Evolutionary conservation across 2,888 invertebrate genomes (phyloP), one percentile per base, ranked within the genome.

Genomic region (Pterostichus niger): DNA sequence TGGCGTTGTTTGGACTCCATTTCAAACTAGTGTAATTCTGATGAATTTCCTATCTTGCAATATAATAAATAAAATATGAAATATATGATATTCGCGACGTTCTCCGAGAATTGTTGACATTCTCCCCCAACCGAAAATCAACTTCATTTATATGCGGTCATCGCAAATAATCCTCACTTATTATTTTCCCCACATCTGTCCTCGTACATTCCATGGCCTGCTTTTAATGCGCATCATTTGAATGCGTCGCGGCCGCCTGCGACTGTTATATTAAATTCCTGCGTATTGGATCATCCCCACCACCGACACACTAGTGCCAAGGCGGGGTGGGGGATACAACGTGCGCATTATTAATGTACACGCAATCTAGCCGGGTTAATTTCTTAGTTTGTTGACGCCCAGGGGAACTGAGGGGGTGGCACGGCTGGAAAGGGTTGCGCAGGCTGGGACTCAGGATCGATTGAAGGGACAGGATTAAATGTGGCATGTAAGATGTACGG

Each of bases 211-310:
- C 40, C 40, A 40, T 40, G 40, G 15, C 17, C 11, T 7, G 35
- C 31, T 11, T 75, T 75, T 75, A 75, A 75, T 75, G 75, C 52
- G 52, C 35, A 68, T 40, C 64, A 64, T 75, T 75, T 75, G 75
- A 75, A 75, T 75, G 75, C 64, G 7, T 9, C 15, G 75, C n/a
- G 75, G 15, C 49, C 46, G 75, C 33, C 24, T 49, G 52, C 13
- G 49, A 52, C 75, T 52, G 75, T 75, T 75, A 75, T 75, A 75
- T 75, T 75, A 75, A 75, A 75, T 75, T 75, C 75, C 75, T 75
- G 52, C 31, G 52, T 75, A 33, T 75, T 75, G 52, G 52, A 75
- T 75, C 24, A 75, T 52, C 52, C 13, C 33, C 17, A 10, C 40
- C 2, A 15, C 9, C 24, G 24, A 24, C 15, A 71, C 44, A 17